Percentiles rank a stretch among this genome's conserved stretches.
phyloP scores from a whole-genome alignment of 1,140 invertebrate genomes.

The Zaprionus lachaisei region DNA sequence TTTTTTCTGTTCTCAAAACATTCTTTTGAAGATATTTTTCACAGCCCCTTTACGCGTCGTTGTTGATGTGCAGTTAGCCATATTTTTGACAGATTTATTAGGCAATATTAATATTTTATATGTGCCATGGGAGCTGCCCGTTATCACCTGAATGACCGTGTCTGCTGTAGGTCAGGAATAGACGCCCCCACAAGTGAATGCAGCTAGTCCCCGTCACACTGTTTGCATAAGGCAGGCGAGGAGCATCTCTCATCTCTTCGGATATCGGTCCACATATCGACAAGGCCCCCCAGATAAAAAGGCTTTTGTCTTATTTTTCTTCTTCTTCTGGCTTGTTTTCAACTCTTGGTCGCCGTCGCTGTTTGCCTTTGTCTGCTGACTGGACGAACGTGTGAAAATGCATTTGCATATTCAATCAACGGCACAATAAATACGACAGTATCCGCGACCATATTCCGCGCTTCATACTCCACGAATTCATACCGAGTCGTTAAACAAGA shows the following conservation, averaged over 20 bases:
- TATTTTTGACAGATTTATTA: conserved; percentile 80
- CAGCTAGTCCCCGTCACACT: background rate
- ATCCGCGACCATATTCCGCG: background rate
- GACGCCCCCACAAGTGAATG: background rate
- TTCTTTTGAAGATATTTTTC: conserved; percentile 4
- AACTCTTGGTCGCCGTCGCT: conserved; percentile 17
- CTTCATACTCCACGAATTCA: conserved; percentile 62
- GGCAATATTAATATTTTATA: conserved; percentile 75
- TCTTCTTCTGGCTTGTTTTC: background rate
- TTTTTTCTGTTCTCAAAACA: background rate
- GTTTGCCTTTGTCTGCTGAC: conserved; percentile 60
- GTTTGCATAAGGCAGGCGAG: conserved; percentile 18
- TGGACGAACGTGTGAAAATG: conserved; percentile 75
- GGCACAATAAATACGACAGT: conserved; percentile 72
- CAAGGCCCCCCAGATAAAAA: background rate
- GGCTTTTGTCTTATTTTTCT: background rate
- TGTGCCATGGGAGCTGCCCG: conserved; percentile 46
- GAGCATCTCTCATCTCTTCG: background rate
- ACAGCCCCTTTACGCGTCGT: conserved; percentile 10
- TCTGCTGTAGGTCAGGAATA: conserved; percentile 60
- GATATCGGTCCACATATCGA: background rate
- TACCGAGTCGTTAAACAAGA: conserved; percentile 81
- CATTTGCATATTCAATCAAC: conserved; percentile 83
- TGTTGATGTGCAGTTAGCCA: conserved; percentile 63
- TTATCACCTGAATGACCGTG: conserved; percentile 57